Evolutionary conservation across 2,797 vertebrate species (phyloP).

Genomic region (Syndactyla subalaris): DNA sequence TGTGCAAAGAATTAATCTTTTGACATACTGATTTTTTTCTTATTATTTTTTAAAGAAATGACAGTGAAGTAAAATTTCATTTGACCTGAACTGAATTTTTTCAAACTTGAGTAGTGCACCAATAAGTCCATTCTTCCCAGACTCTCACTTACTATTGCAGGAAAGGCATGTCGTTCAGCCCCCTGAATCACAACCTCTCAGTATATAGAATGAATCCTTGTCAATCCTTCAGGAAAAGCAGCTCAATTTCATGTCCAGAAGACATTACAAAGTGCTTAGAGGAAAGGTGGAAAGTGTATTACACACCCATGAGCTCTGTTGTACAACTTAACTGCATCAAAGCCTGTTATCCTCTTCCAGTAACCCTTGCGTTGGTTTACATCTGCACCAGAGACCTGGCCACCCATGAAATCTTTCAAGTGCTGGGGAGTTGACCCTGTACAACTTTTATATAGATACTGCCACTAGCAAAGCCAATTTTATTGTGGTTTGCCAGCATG

Average conservation of each 20-base stretch:
- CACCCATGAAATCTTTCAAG: not conserved
- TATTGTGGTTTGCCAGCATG: not conserved
- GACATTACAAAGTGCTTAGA: not conserved
- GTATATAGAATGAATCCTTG: not conserved
- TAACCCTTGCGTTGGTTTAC: not conserved
- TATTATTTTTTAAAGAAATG: not conserved
- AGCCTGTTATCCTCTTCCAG: not conserved
- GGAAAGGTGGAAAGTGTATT: not conserved
- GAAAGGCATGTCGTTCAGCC: not conserved
- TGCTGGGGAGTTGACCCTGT: not conserved
- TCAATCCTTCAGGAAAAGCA: not conserved
- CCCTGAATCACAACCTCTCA: not conserved
- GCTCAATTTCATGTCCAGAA: not conserved
- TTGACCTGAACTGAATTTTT: not conserved
- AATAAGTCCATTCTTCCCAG: not conserved
- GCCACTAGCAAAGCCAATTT: not conserved
- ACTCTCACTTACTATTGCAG: not conserved
- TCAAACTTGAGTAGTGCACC: not conserved
- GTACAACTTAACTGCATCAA: not conserved
- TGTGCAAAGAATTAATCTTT: not conserved
- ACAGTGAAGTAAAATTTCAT: not conserved
- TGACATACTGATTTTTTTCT: not conserved
- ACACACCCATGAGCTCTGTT: not conserved
- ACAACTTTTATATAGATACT: not conserved
- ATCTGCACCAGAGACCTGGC: not conserved